Base-by-base conservation (phyloP, 2,113 vertebrate genomes). In the Lanius ludovicianus region DNA sequence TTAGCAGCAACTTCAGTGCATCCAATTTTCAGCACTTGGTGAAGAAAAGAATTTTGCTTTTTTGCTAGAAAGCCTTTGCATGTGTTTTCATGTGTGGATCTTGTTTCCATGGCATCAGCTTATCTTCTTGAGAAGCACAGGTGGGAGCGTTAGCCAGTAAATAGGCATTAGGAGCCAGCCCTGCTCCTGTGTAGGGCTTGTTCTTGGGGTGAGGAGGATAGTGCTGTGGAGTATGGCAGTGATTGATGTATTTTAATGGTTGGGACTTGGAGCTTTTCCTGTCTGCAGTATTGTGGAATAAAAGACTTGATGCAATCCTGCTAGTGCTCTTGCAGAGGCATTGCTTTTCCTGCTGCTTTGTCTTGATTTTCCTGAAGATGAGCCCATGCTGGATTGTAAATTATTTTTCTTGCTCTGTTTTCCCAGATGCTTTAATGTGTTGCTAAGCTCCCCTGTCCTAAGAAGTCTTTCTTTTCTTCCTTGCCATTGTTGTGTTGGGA, bases 61-160 rank as follows among this genome's bases (percentile, higher is more conserved):
- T 73, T 79, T 46, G 74, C 69, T 60, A 31, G 91, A 67, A 95
- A 64, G 41, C 42, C 15, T 37, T 92, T 31, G 35, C 25, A 1
- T 95, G 64, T 60, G 47, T 96, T 79, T 67, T 41, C 92, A 55
- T 46, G 60, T 78, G 44, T 62, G 76, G n/a, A 50, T 92, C 87
- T 76, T 44, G 94, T 98, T 98, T 93, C 96, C 96, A 97, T 97
- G 85, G 96, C 90, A 92, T 65, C 96, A 49, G 3, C 25, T 27
- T 79, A 76, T 33, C 52, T 91, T 77, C 28, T 78, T 7, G 1
- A 20, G 84, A 67, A 63, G 71, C 76, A 78, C 77, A 87, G 94
- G 82, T 53, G 28, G 47, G 60, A 63, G 60, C 15, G 10, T 74
- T 82, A 96, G 44, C 95, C 92, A 89, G 74, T 95, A 84, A 95